phyloP scores from a whole-genome alignment of 2,888 invertebrate species.

The Ophion slaviceki region DNA sequence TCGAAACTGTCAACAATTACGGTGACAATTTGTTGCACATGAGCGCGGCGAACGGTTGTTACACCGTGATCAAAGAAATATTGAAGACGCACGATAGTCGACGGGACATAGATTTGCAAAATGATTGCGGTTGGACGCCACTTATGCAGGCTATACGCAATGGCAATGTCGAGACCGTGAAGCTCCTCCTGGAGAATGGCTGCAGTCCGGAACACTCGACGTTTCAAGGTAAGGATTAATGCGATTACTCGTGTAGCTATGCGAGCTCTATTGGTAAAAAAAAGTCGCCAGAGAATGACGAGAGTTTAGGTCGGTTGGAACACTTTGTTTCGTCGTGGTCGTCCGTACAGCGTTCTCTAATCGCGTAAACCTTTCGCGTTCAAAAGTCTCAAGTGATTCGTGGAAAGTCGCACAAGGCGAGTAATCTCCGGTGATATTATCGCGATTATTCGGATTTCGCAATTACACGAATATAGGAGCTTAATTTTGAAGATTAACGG shows the following conservation, averaged over 20 bases:
- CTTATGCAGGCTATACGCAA: slow-evolving; percentile 80
- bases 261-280: neutral
- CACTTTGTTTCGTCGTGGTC: too few relatives aligned
- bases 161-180: slow-evolving; percentile 74
- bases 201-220: slow-evolving; percentile 74
- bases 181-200: slow-evolving; percentile 74
- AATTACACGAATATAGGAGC: too few relatives aligned
- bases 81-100: slow-evolving; percentile 62
- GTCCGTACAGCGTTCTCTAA: too few relatives aligned
- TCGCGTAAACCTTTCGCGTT: too few relatives aligned
- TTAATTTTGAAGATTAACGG: too few relatives aligned
- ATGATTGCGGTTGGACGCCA: slow-evolving; percentile 81
- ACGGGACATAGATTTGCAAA: slow-evolving; percentile 74
- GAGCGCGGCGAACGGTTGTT: slow-evolving; percentile 77
- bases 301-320: neutral
- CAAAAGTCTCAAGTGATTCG: too few relatives aligned
- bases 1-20: slow-evolving; percentile 77
- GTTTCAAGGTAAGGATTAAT: slow-evolving; percentile 74
- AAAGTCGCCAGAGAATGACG: neutral
- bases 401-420: too few relatives aligned
- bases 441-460: too few relatives aligned
- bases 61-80: slow-evolving; percentile 45
- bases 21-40: slow-evolving; percentile 79
- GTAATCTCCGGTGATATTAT: too few relatives aligned
- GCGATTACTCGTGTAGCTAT: neutral